These are phyloP conservation scores for Tautogolabrus adspersus DNA, from an alignment of 2,113 vertebrate genomes.

Conservation along the genomic window DNA sequence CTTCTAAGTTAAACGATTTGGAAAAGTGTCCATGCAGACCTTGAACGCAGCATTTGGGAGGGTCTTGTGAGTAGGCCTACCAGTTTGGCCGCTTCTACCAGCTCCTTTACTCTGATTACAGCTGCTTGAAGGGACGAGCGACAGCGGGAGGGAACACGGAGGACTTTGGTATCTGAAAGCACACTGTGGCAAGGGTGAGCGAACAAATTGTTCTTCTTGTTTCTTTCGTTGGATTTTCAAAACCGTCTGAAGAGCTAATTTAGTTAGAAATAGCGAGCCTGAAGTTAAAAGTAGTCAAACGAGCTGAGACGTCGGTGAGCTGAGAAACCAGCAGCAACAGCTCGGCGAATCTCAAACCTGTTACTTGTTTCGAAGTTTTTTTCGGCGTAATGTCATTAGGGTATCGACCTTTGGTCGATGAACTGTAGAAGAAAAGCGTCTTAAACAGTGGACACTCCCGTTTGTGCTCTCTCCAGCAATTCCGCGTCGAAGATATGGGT, in stretches of 20 bases:
- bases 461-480: neutral
- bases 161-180: conserved; percentile 35
- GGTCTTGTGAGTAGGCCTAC: conserved; percentile 37
- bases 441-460: conserved; percentile 24
- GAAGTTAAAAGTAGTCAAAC: conserved; percentile 45
- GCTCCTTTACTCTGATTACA: conserved; percentile 48
- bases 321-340: conserved; percentile 32
- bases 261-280: conserved; percentile 18
- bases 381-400: neutral
- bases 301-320: conserved; percentile 28
- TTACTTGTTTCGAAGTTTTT: conserved; percentile 59
- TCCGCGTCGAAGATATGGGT: neutral
- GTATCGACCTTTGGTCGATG: neutral
- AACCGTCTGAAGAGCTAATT: accelerated
- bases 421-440: neutral
- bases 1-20: too few species aligned
- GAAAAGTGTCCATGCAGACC: neutral
- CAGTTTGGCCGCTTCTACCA: conserved; percentile 38
- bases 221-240: accelerated
- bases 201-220: neutral
- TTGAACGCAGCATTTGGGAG: conserved; percentile 69
- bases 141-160: conserved; percentile 41
- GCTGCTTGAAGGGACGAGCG: conserved; percentile 58
- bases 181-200: conserved; percentile 66
- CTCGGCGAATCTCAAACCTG: conserved; percentile 67